Evolutionary conservation across 2,888 invertebrate genomes (phyloP).

Genomic region (Tipula confusa): DNA sequence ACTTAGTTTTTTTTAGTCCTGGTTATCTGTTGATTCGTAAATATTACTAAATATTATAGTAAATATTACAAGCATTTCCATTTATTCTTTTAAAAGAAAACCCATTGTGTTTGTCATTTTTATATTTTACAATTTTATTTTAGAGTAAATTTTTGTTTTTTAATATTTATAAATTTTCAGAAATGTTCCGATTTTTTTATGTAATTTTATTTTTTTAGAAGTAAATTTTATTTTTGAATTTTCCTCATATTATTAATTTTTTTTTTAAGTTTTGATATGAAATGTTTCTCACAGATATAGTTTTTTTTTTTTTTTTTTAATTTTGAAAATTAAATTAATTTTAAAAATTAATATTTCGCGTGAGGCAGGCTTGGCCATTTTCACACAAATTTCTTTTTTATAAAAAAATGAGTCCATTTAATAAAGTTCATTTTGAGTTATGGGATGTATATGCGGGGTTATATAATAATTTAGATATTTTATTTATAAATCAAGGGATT

Average conservation of each 20-base stretch:
- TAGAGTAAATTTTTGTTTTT: not conserved
- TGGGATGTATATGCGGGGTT: not conserved
- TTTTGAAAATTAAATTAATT: not conserved
- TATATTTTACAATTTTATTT: not conserved
- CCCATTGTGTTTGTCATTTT: not conserved
- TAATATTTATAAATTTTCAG: constrained; percentile 12
- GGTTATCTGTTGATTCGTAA: too few relatives aligned
- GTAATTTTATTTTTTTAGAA: not conserved
- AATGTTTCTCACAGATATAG: constrained; percentile 30
- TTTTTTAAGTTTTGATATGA: constrained; percentile 27
- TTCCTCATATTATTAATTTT: not conserved
- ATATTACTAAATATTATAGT: too few relatives aligned
- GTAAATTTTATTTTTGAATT: not conserved
- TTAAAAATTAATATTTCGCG: not conserved
- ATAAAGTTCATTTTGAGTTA: not conserved
- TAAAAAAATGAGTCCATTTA: not conserved
- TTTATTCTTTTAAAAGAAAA: not conserved
- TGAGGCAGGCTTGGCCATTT: not conserved
- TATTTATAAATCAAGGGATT: not conserved
- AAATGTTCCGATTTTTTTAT: not conserved
- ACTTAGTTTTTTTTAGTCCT: too few relatives aligned
- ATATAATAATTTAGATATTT: not conserved
- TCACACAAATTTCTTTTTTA: not conserved
- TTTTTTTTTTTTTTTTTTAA: not conserved
- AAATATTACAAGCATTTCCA: too few relatives aligned